Evolutionary conservation across 2,797 vertebrate genomes (phyloP), one percentile per base, ranked within the genome.

Genomic region (Rhinichthys osculus): DNA sequence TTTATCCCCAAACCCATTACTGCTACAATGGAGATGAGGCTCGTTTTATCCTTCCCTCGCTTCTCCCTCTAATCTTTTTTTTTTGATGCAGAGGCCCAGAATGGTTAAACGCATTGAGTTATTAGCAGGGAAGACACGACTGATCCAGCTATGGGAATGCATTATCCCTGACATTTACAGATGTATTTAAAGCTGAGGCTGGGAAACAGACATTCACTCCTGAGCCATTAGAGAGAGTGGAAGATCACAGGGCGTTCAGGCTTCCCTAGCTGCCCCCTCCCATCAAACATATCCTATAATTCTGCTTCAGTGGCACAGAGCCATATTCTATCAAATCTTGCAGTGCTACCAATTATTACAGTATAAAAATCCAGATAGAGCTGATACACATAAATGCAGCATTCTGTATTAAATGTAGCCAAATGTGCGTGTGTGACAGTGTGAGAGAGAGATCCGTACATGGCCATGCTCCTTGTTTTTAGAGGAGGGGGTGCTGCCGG

Each of bases 381-480:
- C 64, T 59, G 35, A 84, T 78, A 78, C 47, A 27, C 1, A 11
- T 69, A 70, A 81, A 69, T 44, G 40, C 52, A 57, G 47, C 52
- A 44, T 67, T 47, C 2, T 0, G 23, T 33, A 73, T 69, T 74
- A 59, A 69, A 82, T 16, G 8, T 19, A 66, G 23, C 30, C 8
- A 17, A 35, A 30, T 47, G 17, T 70, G 19, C 21, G 16, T 62
- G 47, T 16, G 47, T 67, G 42, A 54, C 17, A 21, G 5, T 16
- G 57, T 30, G 59, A 38, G 1, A 40, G 21, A 44, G 8, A 40
- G 35, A 33, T 73, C 92, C 97, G 97, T 97, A 99, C 98, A 96
- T 98, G 98, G 94, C 97, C 97, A 90, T 98, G 97, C 95, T 99
- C 98, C 97, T 99, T 99, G 96, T 97, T 97, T 95, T 99, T 99